phyloP scores from a whole-genome alignment of 2,888 invertebrate genomes.

The Drosophila testacea region DNA sequence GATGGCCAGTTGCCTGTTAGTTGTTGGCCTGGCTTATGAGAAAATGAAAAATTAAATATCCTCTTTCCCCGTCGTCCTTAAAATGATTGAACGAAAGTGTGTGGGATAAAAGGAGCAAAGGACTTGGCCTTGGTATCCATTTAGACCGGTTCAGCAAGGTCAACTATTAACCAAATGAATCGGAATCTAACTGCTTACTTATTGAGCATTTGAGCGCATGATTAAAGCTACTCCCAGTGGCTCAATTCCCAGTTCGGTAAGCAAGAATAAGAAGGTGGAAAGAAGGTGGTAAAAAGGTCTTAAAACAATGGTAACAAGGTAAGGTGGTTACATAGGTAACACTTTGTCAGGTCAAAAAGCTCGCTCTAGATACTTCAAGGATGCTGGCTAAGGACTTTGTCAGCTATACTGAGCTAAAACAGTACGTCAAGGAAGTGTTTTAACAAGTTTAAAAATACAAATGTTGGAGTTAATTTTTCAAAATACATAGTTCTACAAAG shows the following conservation, averaged over 20 bases:
- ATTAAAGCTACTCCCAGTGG: conserved; percentile 17
- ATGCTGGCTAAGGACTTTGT: too few species aligned
- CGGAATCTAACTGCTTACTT: conserved; percentile 15
- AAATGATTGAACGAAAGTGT: neutral
- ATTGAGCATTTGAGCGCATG: conserved; percentile 15
- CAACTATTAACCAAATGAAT: conserved; percentile 24
- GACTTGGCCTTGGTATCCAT: conserved; percentile 15
- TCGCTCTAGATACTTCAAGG: too few species aligned
- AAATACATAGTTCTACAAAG: too few species aligned
- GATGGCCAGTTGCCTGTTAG: conserved; percentile 1
- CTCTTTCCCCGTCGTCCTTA: neutral
- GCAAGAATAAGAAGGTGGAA: too few species aligned
- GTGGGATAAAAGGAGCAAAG: neutral
- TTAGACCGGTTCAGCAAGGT: conserved; percentile 20
- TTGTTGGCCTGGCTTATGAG: conserved; percentile 18
- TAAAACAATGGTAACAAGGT: neutral
- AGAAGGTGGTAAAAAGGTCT: neutral
- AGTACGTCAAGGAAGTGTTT: too few species aligned
- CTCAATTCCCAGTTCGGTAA: neutral
- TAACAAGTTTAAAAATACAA: too few species aligned
- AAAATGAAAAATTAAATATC: conserved; percentile 37
- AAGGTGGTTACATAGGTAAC: neutral
- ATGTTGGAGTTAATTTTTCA: too few species aligned
- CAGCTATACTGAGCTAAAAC: too few species aligned
- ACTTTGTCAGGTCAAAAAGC: too few species aligned